These are phyloP conservation scores for Scytalopus superciliaris DNA, from an alignment of 2,113 vertebrate genomes.

Conservation along the genomic window DNA sequence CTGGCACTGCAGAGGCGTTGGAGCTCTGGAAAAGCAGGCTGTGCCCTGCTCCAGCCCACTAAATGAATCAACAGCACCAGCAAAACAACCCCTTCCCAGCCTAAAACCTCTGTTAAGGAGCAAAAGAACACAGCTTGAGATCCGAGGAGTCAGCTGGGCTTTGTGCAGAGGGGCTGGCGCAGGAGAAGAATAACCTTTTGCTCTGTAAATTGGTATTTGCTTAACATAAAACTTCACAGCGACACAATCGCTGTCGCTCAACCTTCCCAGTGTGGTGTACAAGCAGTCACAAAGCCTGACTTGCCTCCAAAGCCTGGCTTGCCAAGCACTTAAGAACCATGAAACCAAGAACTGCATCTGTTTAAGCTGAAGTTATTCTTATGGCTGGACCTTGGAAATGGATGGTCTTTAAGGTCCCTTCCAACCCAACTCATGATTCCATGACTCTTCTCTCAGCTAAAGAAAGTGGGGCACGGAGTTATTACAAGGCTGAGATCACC, in stretches of 20 bases:
- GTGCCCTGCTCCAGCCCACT: neutral
- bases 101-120: neutral
- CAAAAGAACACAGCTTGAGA: neutral
- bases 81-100: neutral
- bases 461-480: neutral
- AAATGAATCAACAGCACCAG: neutral
- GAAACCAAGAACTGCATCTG: neutral
- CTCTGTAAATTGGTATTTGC: neutral
- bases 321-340: neutral
- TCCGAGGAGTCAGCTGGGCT: neutral
- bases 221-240: neutral
- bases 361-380: neutral
- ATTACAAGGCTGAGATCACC: neutral
- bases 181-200: too few relatives aligned
- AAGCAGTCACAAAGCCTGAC: neutral
- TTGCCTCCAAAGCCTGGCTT: neutral
- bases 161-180: accelerated
- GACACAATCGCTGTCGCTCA: neutral
- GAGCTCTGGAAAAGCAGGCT: neutral
- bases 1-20: neutral
- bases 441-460: neutral
- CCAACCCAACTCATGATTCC: neutral
- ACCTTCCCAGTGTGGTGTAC: accelerated
- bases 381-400: neutral
- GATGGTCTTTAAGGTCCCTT: neutral